Conservation (phyloP, 2,113 vertebrate genomes). For the Gymnocephalus cernua region DNA sequence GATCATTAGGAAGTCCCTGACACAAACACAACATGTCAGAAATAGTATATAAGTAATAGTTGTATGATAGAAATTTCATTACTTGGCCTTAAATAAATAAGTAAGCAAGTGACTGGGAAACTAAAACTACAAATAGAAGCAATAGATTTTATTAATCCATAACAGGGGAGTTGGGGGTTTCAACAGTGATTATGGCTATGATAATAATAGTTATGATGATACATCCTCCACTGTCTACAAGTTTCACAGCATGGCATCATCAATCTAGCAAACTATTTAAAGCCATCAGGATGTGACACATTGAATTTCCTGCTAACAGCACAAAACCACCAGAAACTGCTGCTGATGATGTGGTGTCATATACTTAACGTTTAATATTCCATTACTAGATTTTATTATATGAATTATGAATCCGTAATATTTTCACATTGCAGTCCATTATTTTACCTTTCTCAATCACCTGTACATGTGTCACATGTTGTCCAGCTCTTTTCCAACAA, state of each 20-base stretch:
- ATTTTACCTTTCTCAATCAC: neutral
- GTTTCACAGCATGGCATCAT: neutral
- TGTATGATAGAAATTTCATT: neutral
- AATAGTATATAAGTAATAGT: neutral
- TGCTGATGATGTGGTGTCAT: neutral
- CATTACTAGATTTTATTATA: neutral
- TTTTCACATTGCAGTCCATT: neutral
- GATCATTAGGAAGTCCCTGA: neutral
- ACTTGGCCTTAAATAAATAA: neutral
- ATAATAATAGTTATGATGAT: neutral
- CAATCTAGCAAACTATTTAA: neutral
- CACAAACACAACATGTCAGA: neutral
- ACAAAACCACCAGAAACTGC: neutral
- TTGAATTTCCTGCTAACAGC: neutral
- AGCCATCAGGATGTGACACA: conserved; percentile 1
- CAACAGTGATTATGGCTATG: neutral
- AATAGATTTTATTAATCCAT: neutral
- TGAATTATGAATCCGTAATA: neutral
- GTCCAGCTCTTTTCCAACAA: neutral
- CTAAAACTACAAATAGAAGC: neutral
- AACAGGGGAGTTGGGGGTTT: neutral
- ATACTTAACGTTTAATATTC: too few relatives aligned
- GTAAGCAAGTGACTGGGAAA: neutral
- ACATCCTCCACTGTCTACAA: too few relatives aligned
- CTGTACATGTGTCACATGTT: neutral